Conservation (phyloP, 2,888 invertebrate genomes). For the Taenaris catops region DNA sequence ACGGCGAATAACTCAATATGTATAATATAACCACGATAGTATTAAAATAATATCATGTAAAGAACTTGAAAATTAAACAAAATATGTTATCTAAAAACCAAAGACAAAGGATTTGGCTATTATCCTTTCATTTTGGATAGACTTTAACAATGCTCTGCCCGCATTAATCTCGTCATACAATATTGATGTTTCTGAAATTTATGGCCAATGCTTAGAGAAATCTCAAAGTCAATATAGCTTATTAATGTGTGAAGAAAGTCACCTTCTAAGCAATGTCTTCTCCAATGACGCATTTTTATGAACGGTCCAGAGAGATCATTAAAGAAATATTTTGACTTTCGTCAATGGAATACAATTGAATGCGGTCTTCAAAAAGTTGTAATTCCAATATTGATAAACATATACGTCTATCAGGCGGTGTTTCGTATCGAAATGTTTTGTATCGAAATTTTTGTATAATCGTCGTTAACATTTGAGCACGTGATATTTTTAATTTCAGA, state of each 20-base stretch:
- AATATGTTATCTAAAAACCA: too few relatives aligned
- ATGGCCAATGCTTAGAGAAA: constrained; percentile 57
- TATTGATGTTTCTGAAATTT: constrained; percentile 75
- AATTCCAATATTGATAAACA: constrained; percentile 49
- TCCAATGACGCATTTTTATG: constrained; percentile 64
- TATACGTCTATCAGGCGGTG: too few relatives aligned
- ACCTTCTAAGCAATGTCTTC: constrained; percentile 52
- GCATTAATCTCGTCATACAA: constrained; percentile 77
- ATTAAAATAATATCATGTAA: too few relatives aligned
- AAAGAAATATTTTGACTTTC: constrained; percentile 60
- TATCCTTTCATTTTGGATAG: not conserved
- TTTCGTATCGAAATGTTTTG: too few relatives aligned
- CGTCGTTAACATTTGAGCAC: too few relatives aligned
- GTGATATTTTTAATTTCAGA: too few relatives aligned
- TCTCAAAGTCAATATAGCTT: constrained; percentile 71
- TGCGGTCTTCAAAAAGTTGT: constrained; percentile 66
- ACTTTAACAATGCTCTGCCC: not conserved
- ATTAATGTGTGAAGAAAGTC: constrained; percentile 76
- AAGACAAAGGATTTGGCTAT: too few relatives aligned
- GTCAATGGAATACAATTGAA: constrained; percentile 73
- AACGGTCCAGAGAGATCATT: constrained; percentile 60
- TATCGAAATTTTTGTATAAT: too few relatives aligned
- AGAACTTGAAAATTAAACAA: too few relatives aligned
- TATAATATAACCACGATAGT: too few relatives aligned
- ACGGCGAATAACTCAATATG: too few relatives aligned